These are phyloP conservation scores for Ctenoplectra terminalis DNA, from an alignment of 1,140 invertebrate species.

Conservation along the genomic window DNA sequence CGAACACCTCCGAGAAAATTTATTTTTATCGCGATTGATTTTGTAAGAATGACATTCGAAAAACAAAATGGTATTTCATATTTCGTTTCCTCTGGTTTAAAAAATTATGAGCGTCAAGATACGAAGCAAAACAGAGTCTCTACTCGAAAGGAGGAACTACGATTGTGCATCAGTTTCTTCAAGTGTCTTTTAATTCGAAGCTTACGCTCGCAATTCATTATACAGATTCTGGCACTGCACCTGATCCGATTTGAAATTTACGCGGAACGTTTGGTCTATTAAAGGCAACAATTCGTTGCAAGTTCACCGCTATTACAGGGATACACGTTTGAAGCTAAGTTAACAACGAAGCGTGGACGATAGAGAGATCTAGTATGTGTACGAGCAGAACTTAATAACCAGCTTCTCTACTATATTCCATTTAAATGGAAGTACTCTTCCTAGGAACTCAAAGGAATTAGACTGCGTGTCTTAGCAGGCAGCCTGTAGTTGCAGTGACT, in stretches of 20 bases:
- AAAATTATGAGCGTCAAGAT: too few species aligned
- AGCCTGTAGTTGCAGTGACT: neutral
- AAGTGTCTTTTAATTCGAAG: neutral
- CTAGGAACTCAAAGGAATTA: constrained; percentile 37
- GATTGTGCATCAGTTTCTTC: too few species aligned
- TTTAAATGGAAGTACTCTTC: constrained; percentile 30
- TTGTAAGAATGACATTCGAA: too few species aligned
- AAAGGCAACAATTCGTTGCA: constrained; percentile 12
- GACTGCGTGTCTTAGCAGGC: neutral
- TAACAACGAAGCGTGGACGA: neutral
- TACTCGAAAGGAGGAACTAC: too few species aligned
- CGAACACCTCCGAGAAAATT: too few species aligned
- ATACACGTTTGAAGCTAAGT: neutral
- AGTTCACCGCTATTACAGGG: neutral
- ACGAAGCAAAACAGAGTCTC: too few species aligned
- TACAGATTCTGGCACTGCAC: neutral
- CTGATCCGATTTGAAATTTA: constrained; percentile 14
- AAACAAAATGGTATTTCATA: too few species aligned
- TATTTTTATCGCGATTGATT: too few species aligned
- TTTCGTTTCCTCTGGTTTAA: too few species aligned
- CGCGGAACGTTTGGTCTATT: neutral
- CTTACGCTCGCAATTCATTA: neutral
- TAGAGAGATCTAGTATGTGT: constrained; percentile 10
- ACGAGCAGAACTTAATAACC: constrained; percentile 51
- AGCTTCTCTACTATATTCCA: constrained; percentile 26